A percentile compares a stretch with the other conserved stretches of the same genome.
Conservation (phyloP, 2,888 invertebrate genomes). For the Sthenelais limicola region DNA sequence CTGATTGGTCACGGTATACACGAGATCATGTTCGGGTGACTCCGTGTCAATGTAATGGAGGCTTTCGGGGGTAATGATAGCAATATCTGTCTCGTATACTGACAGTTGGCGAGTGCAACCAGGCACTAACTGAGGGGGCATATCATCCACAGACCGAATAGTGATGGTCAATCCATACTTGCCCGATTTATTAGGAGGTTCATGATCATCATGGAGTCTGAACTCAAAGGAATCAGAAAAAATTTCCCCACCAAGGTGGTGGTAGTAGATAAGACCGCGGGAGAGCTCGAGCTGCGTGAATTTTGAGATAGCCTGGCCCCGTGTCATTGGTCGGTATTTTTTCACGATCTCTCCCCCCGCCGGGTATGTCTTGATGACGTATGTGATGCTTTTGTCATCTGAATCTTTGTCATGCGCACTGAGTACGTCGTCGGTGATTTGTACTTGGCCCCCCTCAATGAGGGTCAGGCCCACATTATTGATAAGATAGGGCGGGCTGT, state of each 20-base stretch:
- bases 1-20: conserved; percentile 67
- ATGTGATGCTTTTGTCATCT: conserved; percentile 64
- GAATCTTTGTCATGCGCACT: conserved; percentile 69
- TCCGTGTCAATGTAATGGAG: conserved; percentile 69
- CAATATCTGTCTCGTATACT: conserved; percentile 66
- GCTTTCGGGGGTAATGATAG: conserved; percentile 63
- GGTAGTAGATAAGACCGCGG: conserved; percentile 70
- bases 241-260: conserved; percentile 65
- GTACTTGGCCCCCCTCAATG: conserved; percentile 65
- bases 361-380: conserved; percentile 64
- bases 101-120: conserved; percentile 61
- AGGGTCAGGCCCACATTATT: conserved; percentile 68
- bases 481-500: conserved; percentile 67
- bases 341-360: conserved; percentile 65
- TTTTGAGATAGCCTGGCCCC: conserved; percentile 61
- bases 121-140: conserved; percentile 67
- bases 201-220: conserved; percentile 65
- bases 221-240: conserved; percentile 67
- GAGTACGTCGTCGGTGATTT: conserved; percentile 61
- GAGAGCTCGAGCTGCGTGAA: conserved; percentile 69
- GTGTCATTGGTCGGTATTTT: conserved; percentile 59
- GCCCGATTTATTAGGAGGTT: conserved; percentile 68
- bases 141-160: conserved; percentile 66
- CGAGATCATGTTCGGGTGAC: conserved; percentile 60
- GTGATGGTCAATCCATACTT: conserved; percentile 63